Conservation (phyloP, 2,113 vertebrate species). For the Seriola aureovittata region DNA sequence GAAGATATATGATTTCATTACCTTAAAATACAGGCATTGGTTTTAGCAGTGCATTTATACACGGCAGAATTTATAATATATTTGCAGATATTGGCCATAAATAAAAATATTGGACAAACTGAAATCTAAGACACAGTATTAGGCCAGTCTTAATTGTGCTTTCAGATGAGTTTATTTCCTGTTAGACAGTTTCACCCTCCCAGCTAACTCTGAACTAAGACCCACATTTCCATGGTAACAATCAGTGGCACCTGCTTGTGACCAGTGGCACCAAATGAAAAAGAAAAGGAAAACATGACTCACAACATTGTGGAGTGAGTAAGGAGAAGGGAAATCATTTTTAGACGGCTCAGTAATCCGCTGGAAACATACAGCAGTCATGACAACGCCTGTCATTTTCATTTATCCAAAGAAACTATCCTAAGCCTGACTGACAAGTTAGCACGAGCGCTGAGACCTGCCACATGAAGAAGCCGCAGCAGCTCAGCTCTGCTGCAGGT, state of each 20-base stretch:
- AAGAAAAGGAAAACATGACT: neutral
- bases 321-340: neutral
- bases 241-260: neutral
- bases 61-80: too few species aligned
- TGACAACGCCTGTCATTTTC: neutral
- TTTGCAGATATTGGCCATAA: too few species aligned
- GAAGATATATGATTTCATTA: neutral
- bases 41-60: neutral
- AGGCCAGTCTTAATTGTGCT: too few species aligned
- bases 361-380: conserved; percentile 20
- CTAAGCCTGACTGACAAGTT: conserved; percentile 19
- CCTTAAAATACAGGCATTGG: neutral
- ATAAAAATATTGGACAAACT: too few species aligned
- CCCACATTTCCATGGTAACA: conserved; percentile 5
- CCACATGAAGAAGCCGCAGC: neutral
- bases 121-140: too few species aligned
- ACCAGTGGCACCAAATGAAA: neutral
- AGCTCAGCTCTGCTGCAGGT: neutral
- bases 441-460: conserved; percentile 9
- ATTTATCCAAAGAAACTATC: conserved; percentile 19
- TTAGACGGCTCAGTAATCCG: neutral
- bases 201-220: neutral
- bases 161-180: too few species aligned
- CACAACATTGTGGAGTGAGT: neutral
- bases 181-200: neutral